phyloP scores from a whole-genome alignment of 2,888 invertebrate genomes.

The Priocnemis perturbator region DNA sequence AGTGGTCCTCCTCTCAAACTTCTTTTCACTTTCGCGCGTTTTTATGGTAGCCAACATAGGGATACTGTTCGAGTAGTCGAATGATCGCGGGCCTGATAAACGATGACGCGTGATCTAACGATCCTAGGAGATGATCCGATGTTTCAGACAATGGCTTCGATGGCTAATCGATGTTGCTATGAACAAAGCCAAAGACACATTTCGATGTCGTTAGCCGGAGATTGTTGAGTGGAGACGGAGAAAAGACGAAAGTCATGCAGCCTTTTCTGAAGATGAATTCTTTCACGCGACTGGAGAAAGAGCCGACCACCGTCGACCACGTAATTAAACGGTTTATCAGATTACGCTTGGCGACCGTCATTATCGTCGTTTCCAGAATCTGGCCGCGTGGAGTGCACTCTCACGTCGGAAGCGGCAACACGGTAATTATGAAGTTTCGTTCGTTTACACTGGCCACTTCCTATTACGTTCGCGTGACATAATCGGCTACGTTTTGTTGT shows the following conservation, averaged over 20 bases:
- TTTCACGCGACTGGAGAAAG: not conserved
- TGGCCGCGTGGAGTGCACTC: slow-evolving; percentile 20
- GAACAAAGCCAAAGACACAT: too few species aligned
- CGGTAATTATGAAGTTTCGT: slow-evolving; percentile 56
- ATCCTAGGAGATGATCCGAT: too few species aligned
- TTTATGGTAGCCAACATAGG: too few species aligned
- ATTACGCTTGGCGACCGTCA: slow-evolving; percentile 44
- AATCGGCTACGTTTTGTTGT: slow-evolving; percentile 48
- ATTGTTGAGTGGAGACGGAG: too few species aligned
- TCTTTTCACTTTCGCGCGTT: not conserved
- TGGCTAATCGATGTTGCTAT: too few species aligned
- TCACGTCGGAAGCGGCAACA: slow-evolving; percentile 41
- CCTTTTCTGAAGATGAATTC: slow-evolving; percentile 13
- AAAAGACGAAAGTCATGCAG: not conserved
- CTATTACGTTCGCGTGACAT: slow-evolving; percentile 52
- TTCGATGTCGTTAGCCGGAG: too few species aligned
- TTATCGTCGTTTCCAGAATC: slow-evolving; percentile 36
- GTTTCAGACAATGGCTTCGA: too few species aligned
- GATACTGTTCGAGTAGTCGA: too few species aligned
- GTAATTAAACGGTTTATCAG: slow-evolving; percentile 59
- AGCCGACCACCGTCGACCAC: slow-evolving; percentile 2
- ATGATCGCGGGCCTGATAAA: too few species aligned
- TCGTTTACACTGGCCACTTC: slow-evolving; percentile 43
- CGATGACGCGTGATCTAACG: too few species aligned
- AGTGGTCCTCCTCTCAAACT: not conserved